phyloP scores from a whole-genome alignment of 2,888 invertebrate species.

The Drosophila melanosoma region DNA sequence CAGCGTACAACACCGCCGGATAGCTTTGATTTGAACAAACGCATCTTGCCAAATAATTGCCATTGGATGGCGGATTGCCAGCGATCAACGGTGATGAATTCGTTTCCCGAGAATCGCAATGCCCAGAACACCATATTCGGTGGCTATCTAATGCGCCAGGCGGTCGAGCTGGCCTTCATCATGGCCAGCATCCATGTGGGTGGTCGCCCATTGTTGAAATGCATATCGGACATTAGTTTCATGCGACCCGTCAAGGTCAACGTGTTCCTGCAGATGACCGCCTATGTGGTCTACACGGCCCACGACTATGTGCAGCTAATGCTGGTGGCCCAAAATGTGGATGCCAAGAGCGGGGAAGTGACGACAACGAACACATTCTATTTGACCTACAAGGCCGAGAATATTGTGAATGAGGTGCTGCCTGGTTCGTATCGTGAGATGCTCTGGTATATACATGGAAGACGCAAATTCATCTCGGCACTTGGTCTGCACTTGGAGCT shows the following conservation, averaged over 20 bases:
- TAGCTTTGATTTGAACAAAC: conserved; percentile 85
- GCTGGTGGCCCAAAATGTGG: conserved; percentile 88
- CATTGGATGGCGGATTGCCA: conserved; percentile 88
- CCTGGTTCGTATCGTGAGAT: conserved; percentile 89
- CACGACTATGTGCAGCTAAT: conserved; percentile 87
- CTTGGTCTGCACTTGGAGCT: conserved; percentile 54
- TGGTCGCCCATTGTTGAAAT: conserved; percentile 86
- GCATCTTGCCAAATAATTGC: conserved; percentile 86
- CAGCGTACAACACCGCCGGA: conserved; percentile 86
- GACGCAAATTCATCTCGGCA: conserved; percentile 85
- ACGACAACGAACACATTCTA: conserved; percentile 89
- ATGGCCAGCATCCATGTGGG: conserved; percentile 87
- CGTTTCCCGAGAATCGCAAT: conserved; percentile 89
- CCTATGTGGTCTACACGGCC: conserved; percentile 87
- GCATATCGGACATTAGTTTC: conserved; percentile 91
- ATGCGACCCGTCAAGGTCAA: conserved; percentile 90
- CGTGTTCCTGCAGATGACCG: conserved; percentile 88
- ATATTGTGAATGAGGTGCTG: conserved; percentile 86
- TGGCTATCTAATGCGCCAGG: conserved; percentile 92
- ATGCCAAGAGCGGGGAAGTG: conserved; percentile 69
- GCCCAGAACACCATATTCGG: conserved; percentile 91
- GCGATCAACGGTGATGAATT: conserved; percentile 87
- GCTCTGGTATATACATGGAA: conserved; percentile 86
- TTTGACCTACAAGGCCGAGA: conserved; percentile 87
- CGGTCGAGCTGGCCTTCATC: conserved; percentile 90